Conservation (phyloP, 2,888 invertebrate genomes). For the Cylloceria caligata region DNA sequence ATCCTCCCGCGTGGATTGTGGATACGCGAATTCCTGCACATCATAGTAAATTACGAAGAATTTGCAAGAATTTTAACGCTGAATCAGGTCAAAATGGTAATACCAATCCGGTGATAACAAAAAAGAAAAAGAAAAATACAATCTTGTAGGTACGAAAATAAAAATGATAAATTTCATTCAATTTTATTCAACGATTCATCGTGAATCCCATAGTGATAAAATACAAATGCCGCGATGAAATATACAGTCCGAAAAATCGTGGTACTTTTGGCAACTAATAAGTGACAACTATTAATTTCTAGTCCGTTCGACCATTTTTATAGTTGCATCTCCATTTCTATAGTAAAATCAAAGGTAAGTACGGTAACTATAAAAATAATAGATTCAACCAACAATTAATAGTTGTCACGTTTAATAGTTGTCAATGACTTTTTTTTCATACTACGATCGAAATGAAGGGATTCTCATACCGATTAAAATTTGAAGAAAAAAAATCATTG, state of each 20-base stretch:
- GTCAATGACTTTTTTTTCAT: no score
- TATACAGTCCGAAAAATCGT: neutral
- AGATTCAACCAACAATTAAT: no score
- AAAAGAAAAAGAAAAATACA: neutral
- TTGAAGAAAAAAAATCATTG: no score
- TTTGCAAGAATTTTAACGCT: neutral
- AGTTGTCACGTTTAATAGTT: no score
- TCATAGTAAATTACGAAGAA: conserved; percentile 5
- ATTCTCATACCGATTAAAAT: no score
- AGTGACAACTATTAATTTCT: no score
- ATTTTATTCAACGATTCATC: conserved; percentile 8
- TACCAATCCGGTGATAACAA: neutral
- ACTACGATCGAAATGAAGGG: no score
- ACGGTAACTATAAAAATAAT: no score
- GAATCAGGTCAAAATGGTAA: neutral
- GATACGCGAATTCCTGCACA: neutral
- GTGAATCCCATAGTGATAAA: neutral
- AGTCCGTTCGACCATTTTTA: no score
- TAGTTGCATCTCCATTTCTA: no score
- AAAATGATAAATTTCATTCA: neutral
- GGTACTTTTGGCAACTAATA: no score
- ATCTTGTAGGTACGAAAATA: neutral
- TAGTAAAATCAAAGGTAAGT: no score
- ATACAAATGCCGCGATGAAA: neutral
- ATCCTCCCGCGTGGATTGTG: conserved; percentile 7